phyloP scores from a whole-genome alignment of 2,113 vertebrate species.

The Dipodomys merriami region DNA sequence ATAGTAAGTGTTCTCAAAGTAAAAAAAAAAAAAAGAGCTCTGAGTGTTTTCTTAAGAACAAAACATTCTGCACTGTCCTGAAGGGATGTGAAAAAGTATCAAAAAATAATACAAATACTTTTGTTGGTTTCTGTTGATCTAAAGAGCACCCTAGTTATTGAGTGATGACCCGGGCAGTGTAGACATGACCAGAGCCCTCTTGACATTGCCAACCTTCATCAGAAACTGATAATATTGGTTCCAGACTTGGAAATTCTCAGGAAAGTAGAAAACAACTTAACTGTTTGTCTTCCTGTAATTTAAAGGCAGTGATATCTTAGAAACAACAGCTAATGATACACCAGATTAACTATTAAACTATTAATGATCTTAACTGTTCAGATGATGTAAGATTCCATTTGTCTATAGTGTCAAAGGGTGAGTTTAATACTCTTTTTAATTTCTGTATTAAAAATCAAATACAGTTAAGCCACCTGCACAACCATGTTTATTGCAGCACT shows the following conservation, averaged over 20 bases:
- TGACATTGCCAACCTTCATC: conserved; percentile 31
- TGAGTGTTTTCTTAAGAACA: conserved; percentile 55
- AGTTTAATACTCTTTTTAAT: not conserved
- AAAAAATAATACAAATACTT: conserved; percentile 37
- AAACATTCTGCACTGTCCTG: conserved; percentile 46
- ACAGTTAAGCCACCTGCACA: too few relatives aligned
- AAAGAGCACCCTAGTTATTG: conserved; percentile 56
- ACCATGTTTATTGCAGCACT: too few relatives aligned
- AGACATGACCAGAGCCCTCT: not conserved
- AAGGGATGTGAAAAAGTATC: conserved; percentile 40
- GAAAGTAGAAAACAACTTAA: conserved; percentile 55
- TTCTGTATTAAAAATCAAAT: conserved; percentile 22
- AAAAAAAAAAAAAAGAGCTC: conserved; percentile 2
- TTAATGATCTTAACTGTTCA: not conserved
- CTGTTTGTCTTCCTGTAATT: conserved; percentile 27
- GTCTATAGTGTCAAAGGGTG: not conserved
- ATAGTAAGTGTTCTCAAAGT: not conserved
- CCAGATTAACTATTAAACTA: not conserved
- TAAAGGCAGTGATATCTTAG: conserved; percentile 18
- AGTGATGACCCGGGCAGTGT: conserved; percentile 58
- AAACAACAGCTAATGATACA: conserved; percentile 25
- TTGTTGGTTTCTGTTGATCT: conserved; percentile 17
- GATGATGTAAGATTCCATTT: conserved; percentile 16
- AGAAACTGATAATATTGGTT: conserved; percentile 11
- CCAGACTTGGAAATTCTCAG: conserved; percentile 12